Percentiles rank a stretch among this genome's conserved stretches.
Evolutionary conservation across 2,113 vertebrate genomes (phyloP).

Genomic region (Semnornis frantzii): DNA sequence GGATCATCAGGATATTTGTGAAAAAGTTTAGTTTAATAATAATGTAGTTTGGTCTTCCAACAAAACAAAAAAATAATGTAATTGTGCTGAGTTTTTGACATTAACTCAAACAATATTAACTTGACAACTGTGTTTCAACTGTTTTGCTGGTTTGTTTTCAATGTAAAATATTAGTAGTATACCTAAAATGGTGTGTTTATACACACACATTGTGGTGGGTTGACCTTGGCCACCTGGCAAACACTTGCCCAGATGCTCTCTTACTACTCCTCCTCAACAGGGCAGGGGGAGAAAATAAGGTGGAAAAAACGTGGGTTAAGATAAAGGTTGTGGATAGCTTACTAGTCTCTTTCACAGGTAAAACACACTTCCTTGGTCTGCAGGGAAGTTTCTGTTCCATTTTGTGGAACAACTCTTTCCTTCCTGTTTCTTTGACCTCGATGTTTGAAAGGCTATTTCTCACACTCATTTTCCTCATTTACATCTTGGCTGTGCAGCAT

Average conservation of each 20-base stretch:
- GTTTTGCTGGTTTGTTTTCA: not conserved
- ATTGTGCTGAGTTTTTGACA: too few species aligned
- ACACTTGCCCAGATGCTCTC: not conserved
- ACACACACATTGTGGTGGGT: too few species aligned
- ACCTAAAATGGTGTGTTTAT: not conserved
- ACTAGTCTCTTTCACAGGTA: not conserved
- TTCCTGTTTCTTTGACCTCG: not conserved
- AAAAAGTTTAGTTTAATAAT: too few species aligned
- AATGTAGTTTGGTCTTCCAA: too few species aligned
- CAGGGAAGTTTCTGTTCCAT: not conserved
- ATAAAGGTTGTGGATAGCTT: not conserved
- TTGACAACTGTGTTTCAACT: not conserved
- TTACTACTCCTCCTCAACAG: not conserved
- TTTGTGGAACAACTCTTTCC: not conserved
- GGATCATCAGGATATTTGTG: too few species aligned
- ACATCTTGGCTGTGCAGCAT: not conserved
- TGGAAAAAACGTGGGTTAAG: not conserved
- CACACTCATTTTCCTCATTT: not conserved
- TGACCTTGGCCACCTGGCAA: not conserved
- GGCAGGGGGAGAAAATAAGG: not conserved
- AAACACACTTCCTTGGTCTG: not conserved
- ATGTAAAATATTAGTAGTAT: not conserved
- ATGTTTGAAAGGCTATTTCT: not conserved
- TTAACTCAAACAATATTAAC: too few species aligned
- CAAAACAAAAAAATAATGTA: too few species aligned